Evolutionary conservation across 1,140 invertebrate species (phyloP), one percentile per base, ranked within the genome.

Genomic region (Atopsyche davidsoni): DNA sequence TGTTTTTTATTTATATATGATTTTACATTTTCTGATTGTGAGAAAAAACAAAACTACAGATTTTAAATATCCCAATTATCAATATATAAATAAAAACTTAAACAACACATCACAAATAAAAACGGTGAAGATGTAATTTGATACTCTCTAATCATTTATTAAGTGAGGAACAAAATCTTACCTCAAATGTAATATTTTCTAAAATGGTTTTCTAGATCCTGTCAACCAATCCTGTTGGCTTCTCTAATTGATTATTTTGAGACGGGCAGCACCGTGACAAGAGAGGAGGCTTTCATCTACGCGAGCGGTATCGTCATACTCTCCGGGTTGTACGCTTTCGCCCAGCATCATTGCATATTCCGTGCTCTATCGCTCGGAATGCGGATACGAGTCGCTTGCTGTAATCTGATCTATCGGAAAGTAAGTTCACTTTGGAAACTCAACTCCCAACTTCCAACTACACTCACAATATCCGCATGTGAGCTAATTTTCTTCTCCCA

Each of bases 221-320:
- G 67, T 19, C 71, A 73, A 57, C 73, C 74, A 6, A 57, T 73
- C 13, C 59, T 75, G 10, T 51, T 76, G 22, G 67, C 71, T 6
- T 65, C 67, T 44, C 49, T 75, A 10, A 40, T 70, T 39, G 4
- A 70, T 72, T 2, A 69, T 68, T 36, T 72, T 66, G 19, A 67
- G 69, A 0, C 55, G 74, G 2, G 57, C 75, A 32, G 75, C 75
- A 38, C 61, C 67, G 62, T 76, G 73, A 62, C 73, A 74, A 61
- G 60, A 57, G 59, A 60, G 4, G 64, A 66, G 50, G 31, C 58
- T 4, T 62, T 64, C 21, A 55, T 59, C 9, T 47, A 69, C 24
- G 60, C 56, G 1, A 28, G 48, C 0, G 46, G 63, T 7, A 32
- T 71, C 10, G 60, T 70, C 2, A 21, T 53, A n/a, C 39, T 66